Percentiles rank a stretch among this genome's conserved stretches.
phyloP scores from a whole-genome alignment of 2,888 invertebrate species.

The Amiota mariae region DNA sequence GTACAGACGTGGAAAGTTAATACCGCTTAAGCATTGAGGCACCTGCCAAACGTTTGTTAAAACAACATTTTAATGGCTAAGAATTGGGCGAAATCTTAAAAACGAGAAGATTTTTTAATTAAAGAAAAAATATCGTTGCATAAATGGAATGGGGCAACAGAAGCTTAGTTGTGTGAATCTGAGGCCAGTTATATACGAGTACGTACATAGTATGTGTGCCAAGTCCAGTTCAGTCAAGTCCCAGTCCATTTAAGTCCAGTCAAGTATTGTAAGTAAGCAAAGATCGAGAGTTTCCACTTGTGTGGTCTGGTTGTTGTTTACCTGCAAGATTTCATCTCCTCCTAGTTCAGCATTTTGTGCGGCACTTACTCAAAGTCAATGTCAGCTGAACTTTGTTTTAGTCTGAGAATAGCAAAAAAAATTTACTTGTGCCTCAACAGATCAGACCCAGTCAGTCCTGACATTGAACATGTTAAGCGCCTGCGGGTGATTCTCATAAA shows the following conservation, averaged over 20 bases:
- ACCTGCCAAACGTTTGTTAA: constrained; percentile 55
- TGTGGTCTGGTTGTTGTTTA: constrained; percentile 48
- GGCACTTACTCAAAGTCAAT: constrained; percentile 31
- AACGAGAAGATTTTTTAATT: constrained; percentile 49
- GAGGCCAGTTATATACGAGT: not conserved
- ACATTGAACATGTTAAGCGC: constrained; percentile 22
- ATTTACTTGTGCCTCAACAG: not conserved
- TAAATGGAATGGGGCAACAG: not conserved
- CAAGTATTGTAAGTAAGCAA: too few relatives aligned
- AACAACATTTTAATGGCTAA: constrained; percentile 61
- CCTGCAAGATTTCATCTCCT: constrained; percentile 26
- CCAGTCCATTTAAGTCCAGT: too few relatives aligned
- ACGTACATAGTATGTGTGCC: too few relatives aligned
- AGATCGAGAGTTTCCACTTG: constrained; percentile 45
- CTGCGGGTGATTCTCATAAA: constrained; percentile 26
- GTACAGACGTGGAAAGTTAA: constrained; percentile 17
- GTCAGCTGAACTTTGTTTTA: not conserved
- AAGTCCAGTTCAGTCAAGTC: too few relatives aligned
- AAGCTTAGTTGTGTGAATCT: not conserved
- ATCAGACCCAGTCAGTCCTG: constrained; percentile 27
- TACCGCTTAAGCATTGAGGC: constrained; percentile 37
- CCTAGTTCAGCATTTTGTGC: constrained; percentile 12
- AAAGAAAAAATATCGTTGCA: constrained; percentile 53
- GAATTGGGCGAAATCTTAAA: constrained; percentile 62
- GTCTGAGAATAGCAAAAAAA: constrained; percentile 3